These are phyloP conservation scores for Arothron firmamentum DNA, from an alignment of 2,113 vertebrate species.

Conservation along the genomic window DNA sequence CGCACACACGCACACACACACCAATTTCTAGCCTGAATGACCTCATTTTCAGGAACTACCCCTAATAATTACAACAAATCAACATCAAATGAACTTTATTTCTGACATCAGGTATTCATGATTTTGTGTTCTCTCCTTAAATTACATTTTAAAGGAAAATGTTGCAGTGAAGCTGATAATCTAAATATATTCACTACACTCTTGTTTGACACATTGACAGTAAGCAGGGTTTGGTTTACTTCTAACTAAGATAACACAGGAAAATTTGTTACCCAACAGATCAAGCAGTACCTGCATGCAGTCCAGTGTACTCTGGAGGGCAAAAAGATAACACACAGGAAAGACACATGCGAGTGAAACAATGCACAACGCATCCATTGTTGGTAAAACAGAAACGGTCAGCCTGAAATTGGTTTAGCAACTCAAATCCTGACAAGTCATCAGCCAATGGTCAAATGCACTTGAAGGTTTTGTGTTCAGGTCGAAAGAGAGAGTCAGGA, in stretches of 20 bases:
- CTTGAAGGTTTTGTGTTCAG: constrained; percentile 36
- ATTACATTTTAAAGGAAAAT: no score
- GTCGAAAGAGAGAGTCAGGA: constrained; percentile 38
- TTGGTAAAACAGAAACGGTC: constrained; percentile 46
- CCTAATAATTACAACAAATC: no score
- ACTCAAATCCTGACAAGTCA: constrained; percentile 41
- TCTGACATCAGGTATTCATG: background rate
- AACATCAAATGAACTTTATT: background rate
- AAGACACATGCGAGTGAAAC: constrained; percentile 53
- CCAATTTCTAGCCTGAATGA: constrained; percentile 15
- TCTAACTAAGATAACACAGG: constrained; percentile 19
- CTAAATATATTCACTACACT: background rate
- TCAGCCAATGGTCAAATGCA: constrained; percentile 24
- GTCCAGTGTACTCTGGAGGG: constrained; percentile 91
- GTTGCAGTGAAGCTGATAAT: no score
- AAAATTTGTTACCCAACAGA: constrained; percentile 7
- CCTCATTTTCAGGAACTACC: constrained; percentile 22
- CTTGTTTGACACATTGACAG: background rate
- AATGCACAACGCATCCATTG: constrained; percentile 13
- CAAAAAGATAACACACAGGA: constrained; percentile 64
- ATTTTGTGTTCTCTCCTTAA: no score
- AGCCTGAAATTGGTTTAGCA: constrained; percentile 23
- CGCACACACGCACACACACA: background rate
- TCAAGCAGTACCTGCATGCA: constrained; percentile 90
- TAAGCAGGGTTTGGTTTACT: background rate